A percentile compares a stretch with the other conserved stretches of the same genome.
Conservation (phyloP, 2,797 vertebrate species). For the Holocentrus rufus region DNA sequence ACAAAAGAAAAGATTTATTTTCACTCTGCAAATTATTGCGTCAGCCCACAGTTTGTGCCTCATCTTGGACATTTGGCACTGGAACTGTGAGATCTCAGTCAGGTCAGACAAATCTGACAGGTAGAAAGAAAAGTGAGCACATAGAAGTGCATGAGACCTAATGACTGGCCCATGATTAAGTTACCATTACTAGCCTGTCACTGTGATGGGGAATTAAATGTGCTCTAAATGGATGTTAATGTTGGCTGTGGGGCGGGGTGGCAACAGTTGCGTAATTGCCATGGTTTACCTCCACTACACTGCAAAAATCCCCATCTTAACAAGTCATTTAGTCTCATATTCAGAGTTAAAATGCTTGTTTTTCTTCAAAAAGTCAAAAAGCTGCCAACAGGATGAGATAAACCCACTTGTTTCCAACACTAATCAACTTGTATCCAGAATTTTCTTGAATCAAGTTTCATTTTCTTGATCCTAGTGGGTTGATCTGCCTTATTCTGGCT, state of each 20-base stretch:
- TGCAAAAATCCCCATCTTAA: no score
- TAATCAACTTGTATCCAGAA: no score
- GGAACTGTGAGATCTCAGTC: conserved; percentile 4
- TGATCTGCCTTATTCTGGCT: no score
- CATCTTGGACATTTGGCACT: conserved; percentile 3
- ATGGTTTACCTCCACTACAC: not conserved
- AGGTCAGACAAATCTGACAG: not conserved
- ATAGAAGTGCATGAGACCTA: not conserved
- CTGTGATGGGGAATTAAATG: conserved; percentile 37
- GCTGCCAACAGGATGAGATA: no score
- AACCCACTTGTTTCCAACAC: no score
- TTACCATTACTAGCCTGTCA: conserved; percentile 15
- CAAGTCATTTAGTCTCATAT: no score
- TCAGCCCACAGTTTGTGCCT: no score
- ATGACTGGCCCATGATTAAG: not conserved
- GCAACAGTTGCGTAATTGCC: not conserved
- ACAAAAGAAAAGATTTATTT: conserved; percentile 1
- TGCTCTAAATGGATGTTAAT: not conserved
- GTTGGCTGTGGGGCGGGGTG: not conserved
- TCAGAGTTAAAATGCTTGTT: no score
- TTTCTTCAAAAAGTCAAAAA: no score
- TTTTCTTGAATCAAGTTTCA: no score
- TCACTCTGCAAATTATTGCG: no score
- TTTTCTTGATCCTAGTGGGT: no score
- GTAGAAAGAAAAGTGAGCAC: not conserved